These are phyloP conservation scores for Ceratotherium simum DNA, from an alignment of 2,113 vertebrate genomes.

Conservation along the genomic window DNA sequence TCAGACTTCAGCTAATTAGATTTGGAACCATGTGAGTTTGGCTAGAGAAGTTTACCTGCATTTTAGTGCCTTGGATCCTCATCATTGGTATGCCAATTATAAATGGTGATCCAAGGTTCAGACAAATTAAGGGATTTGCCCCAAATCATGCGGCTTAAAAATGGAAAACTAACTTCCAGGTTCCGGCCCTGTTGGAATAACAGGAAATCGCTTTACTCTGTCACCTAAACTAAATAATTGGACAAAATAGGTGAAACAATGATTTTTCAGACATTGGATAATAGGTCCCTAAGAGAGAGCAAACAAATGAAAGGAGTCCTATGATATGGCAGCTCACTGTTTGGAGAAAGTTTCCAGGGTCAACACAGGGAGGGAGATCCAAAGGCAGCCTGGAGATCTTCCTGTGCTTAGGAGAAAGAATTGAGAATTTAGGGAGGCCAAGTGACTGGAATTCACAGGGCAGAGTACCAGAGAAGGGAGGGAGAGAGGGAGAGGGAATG, in stretches of 20 bases:
- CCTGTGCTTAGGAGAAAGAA: background rate
- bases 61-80: background rate
- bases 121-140: background rate
- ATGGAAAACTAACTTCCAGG: background rate
- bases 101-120: background rate
- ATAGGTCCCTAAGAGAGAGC: background rate
- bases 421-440: background rate
- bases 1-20: background rate
- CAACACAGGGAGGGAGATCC: background rate
- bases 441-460: background rate
- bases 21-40: background rate
- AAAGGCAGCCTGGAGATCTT: background rate
- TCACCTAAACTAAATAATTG: background rate
- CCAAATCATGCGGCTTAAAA: background rate
- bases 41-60: background rate
- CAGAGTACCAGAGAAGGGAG: background rate
- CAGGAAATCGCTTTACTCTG: background rate
- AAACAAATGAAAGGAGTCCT: background rate
- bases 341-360: background rate
- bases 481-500: background rate
- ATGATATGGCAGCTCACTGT: background rate
- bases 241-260: background rate
- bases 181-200: background rate
- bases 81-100: background rate
- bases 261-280: background rate